A percentile compares a stretch with the other conserved stretches of the same genome.
Conservation (phyloP, 2,113 vertebrate species). For the Chiloscyllium plagiosum region DNA sequence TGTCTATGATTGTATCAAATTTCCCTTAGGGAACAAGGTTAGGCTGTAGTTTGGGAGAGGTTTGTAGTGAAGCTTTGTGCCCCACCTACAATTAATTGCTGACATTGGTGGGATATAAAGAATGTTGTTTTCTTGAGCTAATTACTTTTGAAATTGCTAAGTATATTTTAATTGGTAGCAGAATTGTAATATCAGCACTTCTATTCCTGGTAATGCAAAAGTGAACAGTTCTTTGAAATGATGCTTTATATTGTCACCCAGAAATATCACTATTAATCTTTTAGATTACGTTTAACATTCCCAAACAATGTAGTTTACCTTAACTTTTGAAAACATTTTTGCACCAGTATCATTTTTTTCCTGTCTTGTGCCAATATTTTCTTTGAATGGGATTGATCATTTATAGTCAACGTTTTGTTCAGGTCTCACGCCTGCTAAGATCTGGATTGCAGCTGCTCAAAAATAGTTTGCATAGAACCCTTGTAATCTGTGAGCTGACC, state of each 20-base stretch:
- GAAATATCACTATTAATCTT: neutral
- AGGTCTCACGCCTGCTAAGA: neutral
- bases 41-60: neutral
- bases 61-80: neutral
- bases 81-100: neutral
- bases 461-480: neutral
- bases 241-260: neutral
- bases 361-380: neutral
- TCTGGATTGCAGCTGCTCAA: neutral
- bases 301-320: neutral
- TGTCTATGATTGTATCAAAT: neutral
- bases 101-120: neutral
- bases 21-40: neutral
- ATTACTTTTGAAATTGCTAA: constrained; percentile 4
- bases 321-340: neutral
- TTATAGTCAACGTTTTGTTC: neutral
- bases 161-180: neutral
- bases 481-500: neutral
- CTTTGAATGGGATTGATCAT: neutral
- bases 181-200: neutral
- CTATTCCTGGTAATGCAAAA: neutral
- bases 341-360: neutral
- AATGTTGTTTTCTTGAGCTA: constrained; percentile 16
- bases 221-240: neutral
- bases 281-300: neutral